Percentiles rank a stretch among this genome's conserved stretches.
phyloP scores from a whole-genome alignment of 2,888 invertebrate genomes.

The Eumacrocentrus americanus region DNA sequence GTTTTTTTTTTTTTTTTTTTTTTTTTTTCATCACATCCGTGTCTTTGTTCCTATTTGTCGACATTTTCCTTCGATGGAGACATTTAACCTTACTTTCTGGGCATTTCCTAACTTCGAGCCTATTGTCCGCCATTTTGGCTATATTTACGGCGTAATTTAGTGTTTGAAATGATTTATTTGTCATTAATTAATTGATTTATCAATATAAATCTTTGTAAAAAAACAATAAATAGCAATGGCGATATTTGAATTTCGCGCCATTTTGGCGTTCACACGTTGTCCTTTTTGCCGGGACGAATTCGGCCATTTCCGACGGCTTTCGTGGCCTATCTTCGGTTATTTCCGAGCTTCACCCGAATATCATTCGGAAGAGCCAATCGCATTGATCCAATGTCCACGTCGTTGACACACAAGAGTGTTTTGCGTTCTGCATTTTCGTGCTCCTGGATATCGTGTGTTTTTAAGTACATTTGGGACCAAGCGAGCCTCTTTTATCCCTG shows the following conservation, averaged over 20 bases:
- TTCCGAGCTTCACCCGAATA: neutral
- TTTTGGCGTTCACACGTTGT: neutral
- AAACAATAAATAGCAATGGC: too few relatives aligned
- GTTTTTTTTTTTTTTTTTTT: too few relatives aligned
- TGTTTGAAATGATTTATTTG: neutral
- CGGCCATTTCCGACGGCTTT: neutral
- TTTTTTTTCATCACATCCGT: too few relatives aligned
- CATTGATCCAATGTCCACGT: conserved; percentile 51
- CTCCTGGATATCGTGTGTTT: conserved; percentile 49
- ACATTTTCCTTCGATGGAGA: too few relatives aligned
- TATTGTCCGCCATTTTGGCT: too few relatives aligned
- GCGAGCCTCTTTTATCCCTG: conserved; percentile 44
- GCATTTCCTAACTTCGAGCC: too few relatives aligned
- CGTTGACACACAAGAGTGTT: conserved; percentile 56
- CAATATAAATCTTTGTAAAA: neutral
- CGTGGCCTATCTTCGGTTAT: conserved; percentile 2
- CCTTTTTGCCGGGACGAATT: conserved; percentile 13
- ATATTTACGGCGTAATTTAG: neutral
- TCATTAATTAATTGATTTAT: neutral
- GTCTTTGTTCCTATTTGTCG: too few relatives aligned
- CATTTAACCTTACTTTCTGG: too few relatives aligned
- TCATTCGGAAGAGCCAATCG: conserved; percentile 27
- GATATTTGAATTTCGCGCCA: neutral
- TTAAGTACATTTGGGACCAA: conserved; percentile 52
- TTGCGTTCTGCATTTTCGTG: conserved; percentile 48